Conservation (phyloP, 2,888 invertebrate species). For the Megalurothrips usitatus region DNA sequence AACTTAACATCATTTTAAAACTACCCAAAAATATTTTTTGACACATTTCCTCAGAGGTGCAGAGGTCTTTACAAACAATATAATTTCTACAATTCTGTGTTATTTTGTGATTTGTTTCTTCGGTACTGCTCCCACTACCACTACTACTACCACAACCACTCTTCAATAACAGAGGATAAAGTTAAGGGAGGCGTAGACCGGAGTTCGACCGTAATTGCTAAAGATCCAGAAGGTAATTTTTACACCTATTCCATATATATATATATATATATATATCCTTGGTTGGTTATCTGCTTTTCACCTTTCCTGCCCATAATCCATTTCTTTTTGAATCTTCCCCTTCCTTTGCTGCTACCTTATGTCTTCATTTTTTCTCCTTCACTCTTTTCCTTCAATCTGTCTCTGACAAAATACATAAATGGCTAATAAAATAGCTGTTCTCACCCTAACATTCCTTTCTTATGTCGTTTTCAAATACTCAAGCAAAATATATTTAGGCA, state of each 20-base stretch:
- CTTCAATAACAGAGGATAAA: slow-evolving; percentile 67
- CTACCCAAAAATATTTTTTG: too few species aligned
- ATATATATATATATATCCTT: slow-evolving; percentile 1
- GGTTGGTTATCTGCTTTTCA: slow-evolving; percentile 29
- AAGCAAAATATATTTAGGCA: too few species aligned
- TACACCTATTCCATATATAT: slow-evolving; percentile 41
- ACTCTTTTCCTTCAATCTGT: background rate
- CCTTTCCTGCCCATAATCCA: slow-evolving; percentile 18
- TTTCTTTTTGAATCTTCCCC: background rate
- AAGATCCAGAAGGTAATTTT: slow-evolving; percentile 78
- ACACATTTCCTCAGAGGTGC: background rate
- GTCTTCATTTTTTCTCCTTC: slow-evolving; percentile 31
- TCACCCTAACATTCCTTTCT: background rate
- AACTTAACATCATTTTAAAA: background rate
- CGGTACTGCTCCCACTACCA: slow-evolving; percentile 21
- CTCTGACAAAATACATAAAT: background rate
- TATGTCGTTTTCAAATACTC: background rate
- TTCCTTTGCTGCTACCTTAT: slow-evolving; percentile 27
- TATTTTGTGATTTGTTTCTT: slow-evolving; percentile 24
- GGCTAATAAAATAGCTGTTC: background rate
- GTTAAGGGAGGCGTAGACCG: slow-evolving; percentile 83
- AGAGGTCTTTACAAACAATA: background rate
- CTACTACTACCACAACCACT: slow-evolving; percentile 15
- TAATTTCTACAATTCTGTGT: slow-evolving; percentile 24
- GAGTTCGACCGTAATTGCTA: slow-evolving; percentile 89